These are phyloP conservation scores for Alca torda DNA, from an alignment of 2,797 vertebrate genomes.

Conservation along the genomic window DNA sequence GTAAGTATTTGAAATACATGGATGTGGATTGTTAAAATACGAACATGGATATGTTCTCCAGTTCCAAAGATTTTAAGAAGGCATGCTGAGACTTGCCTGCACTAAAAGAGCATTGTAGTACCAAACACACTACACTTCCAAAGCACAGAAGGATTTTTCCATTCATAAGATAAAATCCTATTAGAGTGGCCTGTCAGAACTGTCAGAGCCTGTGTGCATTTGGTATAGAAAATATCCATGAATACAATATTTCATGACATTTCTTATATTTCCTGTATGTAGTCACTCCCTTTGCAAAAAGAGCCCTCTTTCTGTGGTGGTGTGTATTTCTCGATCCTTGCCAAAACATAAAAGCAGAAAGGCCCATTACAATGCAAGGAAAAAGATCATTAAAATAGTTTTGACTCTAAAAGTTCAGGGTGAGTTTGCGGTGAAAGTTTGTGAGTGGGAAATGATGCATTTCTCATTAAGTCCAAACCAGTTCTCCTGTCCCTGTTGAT, in stretches of 20 bases:
- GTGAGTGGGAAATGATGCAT: not conserved
- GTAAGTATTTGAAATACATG: not conserved
- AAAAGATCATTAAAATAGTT: not conserved
- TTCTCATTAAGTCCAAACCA: constrained; percentile 47
- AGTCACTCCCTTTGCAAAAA: not conserved
- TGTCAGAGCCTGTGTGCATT: not conserved
- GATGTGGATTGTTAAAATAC: not conserved
- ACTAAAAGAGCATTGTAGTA: not conserved
- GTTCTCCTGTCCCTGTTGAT: constrained; percentile 51
- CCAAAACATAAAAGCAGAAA: not conserved
- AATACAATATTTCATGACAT: not conserved
- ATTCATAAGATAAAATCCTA: not conserved
- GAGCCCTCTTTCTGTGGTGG: not conserved
- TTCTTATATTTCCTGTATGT: not conserved
- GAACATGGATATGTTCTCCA: not conserved
- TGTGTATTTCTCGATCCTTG: not conserved
- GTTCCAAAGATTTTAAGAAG: not conserved
- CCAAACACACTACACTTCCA: not conserved
- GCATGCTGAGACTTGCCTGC: not conserved
- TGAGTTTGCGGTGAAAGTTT: not conserved
- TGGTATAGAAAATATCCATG: not conserved
- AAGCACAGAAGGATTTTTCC: not conserved
- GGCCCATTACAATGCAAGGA: not conserved
- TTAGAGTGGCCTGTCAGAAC: not conserved
- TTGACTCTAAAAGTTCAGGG: not conserved